phyloP scores from a whole-genome alignment of 2,888 invertebrate species.

The Eupithecia dodoneata region DNA sequence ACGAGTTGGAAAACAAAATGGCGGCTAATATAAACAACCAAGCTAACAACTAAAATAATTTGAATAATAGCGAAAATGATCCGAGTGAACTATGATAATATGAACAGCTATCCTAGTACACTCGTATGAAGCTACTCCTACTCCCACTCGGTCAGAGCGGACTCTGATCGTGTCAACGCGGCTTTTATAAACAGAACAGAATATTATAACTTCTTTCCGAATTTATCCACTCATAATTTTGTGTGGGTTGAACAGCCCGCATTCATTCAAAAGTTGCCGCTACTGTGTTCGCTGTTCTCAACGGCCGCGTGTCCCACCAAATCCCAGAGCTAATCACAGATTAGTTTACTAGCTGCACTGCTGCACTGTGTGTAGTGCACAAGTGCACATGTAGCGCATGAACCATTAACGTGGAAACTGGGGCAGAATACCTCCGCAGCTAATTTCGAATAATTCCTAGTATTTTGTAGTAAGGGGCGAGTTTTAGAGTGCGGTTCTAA shows the following conservation, averaged over 20 bases:
- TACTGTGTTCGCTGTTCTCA: constrained; percentile 15
- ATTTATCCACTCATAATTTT: too few relatives aligned
- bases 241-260: not conserved
- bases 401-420: constrained; percentile 23
- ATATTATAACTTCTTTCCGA: too few relatives aligned
- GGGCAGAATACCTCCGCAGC: constrained; percentile 7
- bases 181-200: too few relatives aligned
- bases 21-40: too few relatives aligned
- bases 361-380: constrained; percentile 27
- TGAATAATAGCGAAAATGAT: too few relatives aligned
- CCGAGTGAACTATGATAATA: too few relatives aligned
- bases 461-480: not conserved
- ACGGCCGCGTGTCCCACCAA: constrained; percentile 37
- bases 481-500: not conserved
- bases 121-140: too few relatives aligned
- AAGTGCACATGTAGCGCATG: constrained; percentile 13
- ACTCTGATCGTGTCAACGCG: too few relatives aligned
- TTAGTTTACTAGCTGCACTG: constrained; percentile 32
- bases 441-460: constrained; percentile 9
- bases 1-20: too few relatives aligned
- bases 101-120: too few relatives aligned
- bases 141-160: too few relatives aligned
- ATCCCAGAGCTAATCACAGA: constrained; percentile 41
- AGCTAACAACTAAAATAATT: too few relatives aligned
- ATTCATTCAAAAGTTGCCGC: not conserved